Conservation (phyloP, 2,888 invertebrate genomes). For the Spialia ferax region DNA sequence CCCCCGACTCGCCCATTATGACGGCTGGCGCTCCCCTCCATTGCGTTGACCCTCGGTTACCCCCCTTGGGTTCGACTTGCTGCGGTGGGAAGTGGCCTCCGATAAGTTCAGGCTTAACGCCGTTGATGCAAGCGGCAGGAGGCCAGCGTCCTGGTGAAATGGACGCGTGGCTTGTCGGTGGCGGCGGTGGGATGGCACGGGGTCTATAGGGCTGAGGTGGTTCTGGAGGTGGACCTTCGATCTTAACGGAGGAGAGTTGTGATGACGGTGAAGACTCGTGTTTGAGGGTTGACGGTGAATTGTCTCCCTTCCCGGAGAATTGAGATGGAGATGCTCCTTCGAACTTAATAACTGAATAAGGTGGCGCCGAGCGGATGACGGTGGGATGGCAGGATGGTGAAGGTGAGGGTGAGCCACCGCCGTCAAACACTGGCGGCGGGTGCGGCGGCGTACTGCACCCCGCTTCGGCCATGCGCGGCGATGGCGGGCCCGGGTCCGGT, state of each 20-base stretch:
- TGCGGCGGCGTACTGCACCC: conserved; percentile 88
- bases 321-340: conserved; percentile 74
- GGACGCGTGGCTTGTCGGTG: conserved; percentile 71
- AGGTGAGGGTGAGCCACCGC: conserved; percentile 77
- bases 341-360: conserved; percentile 87
- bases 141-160: conserved; percentile 84
- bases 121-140: conserved; percentile 90
- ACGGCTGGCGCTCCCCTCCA: conserved; percentile 93
- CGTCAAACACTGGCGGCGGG: conserved; percentile 84
- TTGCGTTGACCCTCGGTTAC: conserved; percentile 72
- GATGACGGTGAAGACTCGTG: conserved; percentile 64
- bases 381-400: conserved; percentile 80
- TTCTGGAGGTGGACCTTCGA: conserved; percentile 68
- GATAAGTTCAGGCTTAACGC: conserved; percentile 94
- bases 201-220: conserved; percentile 72
- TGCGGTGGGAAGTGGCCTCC: conserved; percentile 87
- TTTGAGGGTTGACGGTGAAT: conserved; percentile 62
- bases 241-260: conserved; percentile 80
- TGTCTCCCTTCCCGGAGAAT: conserved; percentile 65
- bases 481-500: conserved; percentile 95
- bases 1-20: conserved; percentile 97
- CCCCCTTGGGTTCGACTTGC: conserved; percentile 72
- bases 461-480: conserved; percentile 92
- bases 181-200: conserved; percentile 74
- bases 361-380: conserved; percentile 84